Evolutionary conservation across 2,888 invertebrate species (phyloP), one percentile per base, ranked within the genome.

Genomic region (Lithophane leautieri): DNA sequence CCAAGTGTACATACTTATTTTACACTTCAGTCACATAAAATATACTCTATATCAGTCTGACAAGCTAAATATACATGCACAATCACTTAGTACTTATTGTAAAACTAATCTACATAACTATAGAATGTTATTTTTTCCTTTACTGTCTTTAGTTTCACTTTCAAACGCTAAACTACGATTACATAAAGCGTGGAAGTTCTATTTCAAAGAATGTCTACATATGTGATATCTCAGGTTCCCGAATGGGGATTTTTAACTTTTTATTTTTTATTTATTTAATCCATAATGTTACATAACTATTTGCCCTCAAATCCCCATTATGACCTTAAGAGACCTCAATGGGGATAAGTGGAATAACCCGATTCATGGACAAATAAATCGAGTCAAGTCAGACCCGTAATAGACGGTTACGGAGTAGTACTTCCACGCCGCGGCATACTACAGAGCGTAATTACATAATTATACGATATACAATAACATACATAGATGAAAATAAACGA

Each of bases 11-110:
- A 25, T 16, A 12, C 0, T 34, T 66, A 70, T 44, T 50, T 65
- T 68, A 69, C 9, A 44, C 14, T 67, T 52, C 42, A 50, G 14
- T 40, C 62, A 62, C 44, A 1, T 25, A 54, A 0, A 61, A 47
- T 62, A 25, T 56, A 28, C 71, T 66, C n/a, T 81, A 65, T 9
- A 73, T 73, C 78, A 85, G 85, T 82, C 83, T 77, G 34, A 60
- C n/a, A 69, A 77, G 63, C 70, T 75, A 84, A 85, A 76, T 77
- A 82, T 50, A 84, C 71, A 76, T 63, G 66, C 82, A 70, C n/a
- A 70, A 71, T 50, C 28, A 56, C 14, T 54, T 54, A 70, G 40
- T 78, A 28, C 25, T 50, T 44, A 50, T n/a, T 60, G 22, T 1
- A 42, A 25, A 25, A 40, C 19, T 40, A 65, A 81, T 42, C 40